A percentile compares a stretch with the other conserved stretches of the same genome.
Conservation (phyloP, 2,113 vertebrate genomes). For the Neopipo cinnamomea region DNA sequence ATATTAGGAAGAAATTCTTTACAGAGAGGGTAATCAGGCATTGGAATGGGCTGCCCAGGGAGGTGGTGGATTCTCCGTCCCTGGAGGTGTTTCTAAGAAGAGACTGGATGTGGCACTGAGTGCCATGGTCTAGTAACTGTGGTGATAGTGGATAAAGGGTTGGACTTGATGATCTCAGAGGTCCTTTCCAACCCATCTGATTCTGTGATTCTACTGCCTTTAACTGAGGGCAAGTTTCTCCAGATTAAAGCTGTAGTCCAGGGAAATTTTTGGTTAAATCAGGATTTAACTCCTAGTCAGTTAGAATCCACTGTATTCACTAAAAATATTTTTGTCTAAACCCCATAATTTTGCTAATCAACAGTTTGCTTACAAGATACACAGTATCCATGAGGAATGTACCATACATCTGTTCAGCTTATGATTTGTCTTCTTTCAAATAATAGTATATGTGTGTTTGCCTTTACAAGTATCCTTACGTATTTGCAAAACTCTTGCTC, state of each 20-base stretch:
- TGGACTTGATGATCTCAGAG: no score
- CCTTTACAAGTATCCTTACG: background rate
- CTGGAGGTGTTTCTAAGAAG: no score
- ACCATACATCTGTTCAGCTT: background rate
- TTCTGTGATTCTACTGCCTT: background rate
- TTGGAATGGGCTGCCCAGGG: no score
- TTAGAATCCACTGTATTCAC: background rate
- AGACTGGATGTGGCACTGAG: no score
- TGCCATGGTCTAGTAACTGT: no score
- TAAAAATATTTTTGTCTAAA: background rate
- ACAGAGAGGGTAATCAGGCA: no score
- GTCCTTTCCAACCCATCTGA: no score
- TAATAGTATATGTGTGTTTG: background rate
- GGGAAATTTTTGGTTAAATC: background rate
- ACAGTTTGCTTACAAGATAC: background rate
- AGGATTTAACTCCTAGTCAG: background rate
- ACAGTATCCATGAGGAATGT: background rate
- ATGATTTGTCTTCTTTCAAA: background rate
- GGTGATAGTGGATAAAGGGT: no score
- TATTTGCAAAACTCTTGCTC: background rate
- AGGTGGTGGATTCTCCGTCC: no score
- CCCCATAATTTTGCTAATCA: background rate
- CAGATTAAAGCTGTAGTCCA: background rate
- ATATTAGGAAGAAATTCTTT: no score
- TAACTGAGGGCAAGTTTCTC: background rate